phyloP scores from a whole-genome alignment of 2,888 invertebrate species.

The Drosophila phalerata region DNA sequence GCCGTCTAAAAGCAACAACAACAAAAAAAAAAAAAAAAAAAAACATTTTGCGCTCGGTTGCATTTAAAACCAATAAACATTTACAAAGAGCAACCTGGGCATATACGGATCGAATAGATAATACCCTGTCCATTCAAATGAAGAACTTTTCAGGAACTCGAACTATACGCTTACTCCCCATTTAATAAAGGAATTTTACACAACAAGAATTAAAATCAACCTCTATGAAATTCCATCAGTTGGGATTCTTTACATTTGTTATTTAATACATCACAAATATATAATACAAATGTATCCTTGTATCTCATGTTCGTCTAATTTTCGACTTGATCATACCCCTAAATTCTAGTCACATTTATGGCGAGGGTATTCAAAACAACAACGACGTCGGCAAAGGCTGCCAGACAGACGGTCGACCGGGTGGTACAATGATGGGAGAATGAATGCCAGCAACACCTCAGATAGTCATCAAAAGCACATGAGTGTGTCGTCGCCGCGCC shows the following conservation, averaged over 20 bases:
- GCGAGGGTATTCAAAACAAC: constrained; percentile 36
- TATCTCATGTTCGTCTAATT: neutral
- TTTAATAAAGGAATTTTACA: no score
- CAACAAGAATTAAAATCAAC: no score
- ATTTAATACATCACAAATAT: neutral
- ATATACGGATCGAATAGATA: neutral
- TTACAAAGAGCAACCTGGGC: neutral
- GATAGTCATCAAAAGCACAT: constrained; percentile 66
- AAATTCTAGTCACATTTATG: neutral
- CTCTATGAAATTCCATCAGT: no score
- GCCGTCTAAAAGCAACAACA: constrained; percentile 47
- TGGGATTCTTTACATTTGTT: no score
- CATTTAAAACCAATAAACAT: constrained; percentile 41
- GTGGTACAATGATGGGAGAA: constrained; percentile 1
- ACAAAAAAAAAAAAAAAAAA: no score
- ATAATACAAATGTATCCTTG: neutral
- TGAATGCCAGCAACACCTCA: constrained; percentile 41
- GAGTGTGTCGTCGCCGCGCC: constrained; percentile 36
- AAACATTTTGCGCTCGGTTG: constrained; percentile 60
- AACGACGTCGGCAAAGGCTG: constrained; percentile 43
- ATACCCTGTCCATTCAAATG: constrained; percentile 23
- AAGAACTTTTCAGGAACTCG: no score
- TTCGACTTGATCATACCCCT: neutral
- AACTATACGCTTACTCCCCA: no score
- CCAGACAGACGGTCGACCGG: constrained; percentile 57